These are phyloP conservation scores for Rhabdomys pumilio DNA, from an alignment of 2,797 vertebrate genomes.

Conservation along the genomic window DNA sequence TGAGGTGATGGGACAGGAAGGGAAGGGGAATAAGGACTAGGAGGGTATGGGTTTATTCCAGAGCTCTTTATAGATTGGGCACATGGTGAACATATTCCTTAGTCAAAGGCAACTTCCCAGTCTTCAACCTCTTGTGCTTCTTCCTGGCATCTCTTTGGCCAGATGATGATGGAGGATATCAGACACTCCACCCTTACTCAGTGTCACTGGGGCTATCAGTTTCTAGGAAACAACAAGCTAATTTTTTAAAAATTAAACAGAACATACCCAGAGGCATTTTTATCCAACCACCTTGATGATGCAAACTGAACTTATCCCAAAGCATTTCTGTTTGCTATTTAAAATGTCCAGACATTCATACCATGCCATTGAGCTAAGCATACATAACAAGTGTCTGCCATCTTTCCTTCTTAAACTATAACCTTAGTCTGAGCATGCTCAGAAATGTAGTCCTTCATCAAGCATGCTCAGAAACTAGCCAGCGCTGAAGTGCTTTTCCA, in stretches of 20 bases:
- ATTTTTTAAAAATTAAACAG: not conserved
- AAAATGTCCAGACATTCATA: not conserved
- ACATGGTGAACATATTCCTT: not conserved
- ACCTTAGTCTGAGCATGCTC: not conserved
- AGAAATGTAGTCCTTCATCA: not conserved
- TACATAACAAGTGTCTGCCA: not conserved
- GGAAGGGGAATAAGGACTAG: not conserved
- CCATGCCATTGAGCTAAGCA: not conserved
- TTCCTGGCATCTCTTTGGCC: not conserved
- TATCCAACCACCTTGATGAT: not conserved
- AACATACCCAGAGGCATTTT: not conserved
- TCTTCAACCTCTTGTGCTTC: not conserved
- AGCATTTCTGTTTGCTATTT: not conserved
- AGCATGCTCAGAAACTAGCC: not conserved
- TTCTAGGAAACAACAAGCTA: conserved; percentile 4
- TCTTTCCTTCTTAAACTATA: not conserved
- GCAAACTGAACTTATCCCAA: not conserved
- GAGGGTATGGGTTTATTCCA: not conserved
- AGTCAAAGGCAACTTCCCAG: not conserved
- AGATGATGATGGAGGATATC: not conserved
- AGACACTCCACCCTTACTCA: not conserved
- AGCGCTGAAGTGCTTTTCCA: not conserved
- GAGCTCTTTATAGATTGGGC: not conserved
- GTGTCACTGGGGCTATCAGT: not conserved
- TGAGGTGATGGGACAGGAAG: not conserved